A percentile compares a stretch with the other conserved stretches of the same genome.
Evolutionary conservation across 2,113 vertebrate genomes (phyloP).

Genomic region (Notechis scutatus): DNA sequence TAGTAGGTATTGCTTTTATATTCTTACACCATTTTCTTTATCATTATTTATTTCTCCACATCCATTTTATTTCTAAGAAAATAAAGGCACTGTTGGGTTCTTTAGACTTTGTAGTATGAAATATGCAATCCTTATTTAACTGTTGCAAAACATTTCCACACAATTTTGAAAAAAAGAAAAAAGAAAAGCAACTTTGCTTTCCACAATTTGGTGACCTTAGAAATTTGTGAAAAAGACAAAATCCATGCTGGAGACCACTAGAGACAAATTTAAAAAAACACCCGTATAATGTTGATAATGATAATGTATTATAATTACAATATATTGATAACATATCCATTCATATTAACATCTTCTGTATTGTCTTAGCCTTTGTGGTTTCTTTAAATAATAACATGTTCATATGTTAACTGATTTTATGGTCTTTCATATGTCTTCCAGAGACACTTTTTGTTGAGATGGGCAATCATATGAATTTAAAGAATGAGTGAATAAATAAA

Average conservation of each 20-base stretch:
- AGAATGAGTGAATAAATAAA: neutral
- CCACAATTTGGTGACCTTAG: neutral
- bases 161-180: neutral
- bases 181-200: neutral
- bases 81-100: neutral
- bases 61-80: neutral
- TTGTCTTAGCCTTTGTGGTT: neutral
- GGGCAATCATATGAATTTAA: neutral
- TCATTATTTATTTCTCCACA: constrained; percentile 7
- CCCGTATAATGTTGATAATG: too few species aligned
- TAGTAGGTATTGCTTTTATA: constrained; percentile 17
- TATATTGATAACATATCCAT: neutral
- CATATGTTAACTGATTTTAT: neutral
- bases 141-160: neutral
- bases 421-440: neutral
- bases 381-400: neutral
- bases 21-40: neutral
- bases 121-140: neutral
- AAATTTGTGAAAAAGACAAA: neutral
- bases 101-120: neutral
- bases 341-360: neutral
- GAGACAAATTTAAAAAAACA: neutral
- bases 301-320: neutral
- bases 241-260: neutral
- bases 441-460: neutral